A percentile compares a stretch with the other conserved stretches of the same genome.
These are phyloP conservation scores for Priocnemis perturbator DNA, from an alignment of 2,888 invertebrate genomes.

Conservation along the genomic window DNA sequence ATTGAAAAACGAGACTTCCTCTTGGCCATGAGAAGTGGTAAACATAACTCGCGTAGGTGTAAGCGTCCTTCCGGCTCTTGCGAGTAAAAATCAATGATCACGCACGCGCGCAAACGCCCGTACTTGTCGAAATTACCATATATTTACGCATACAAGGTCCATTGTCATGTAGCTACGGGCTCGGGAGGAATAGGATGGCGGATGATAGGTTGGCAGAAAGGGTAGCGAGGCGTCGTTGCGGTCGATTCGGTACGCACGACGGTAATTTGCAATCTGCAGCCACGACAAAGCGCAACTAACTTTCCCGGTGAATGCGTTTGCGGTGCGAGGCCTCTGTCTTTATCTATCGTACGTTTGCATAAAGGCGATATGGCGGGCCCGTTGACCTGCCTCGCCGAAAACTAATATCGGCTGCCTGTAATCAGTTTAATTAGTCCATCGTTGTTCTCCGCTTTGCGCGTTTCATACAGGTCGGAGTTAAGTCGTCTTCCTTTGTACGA, in stretches of 20 bases:
- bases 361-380: constrained; percentile 47
- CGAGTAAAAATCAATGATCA: background rate
- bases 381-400: constrained; percentile 41
- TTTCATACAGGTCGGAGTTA: background rate
- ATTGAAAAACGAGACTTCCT: too few species aligned
- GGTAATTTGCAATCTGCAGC: constrained; percentile 61
- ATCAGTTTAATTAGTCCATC: constrained; percentile 63
- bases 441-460: constrained; percentile 31
- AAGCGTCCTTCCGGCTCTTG: too few species aligned
- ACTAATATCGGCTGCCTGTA: constrained; percentile 60
- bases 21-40: too few species aligned
- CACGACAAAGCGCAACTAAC: constrained; percentile 57
- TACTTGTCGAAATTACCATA: background rate
- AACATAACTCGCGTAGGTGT: too few species aligned
- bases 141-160: background rate
- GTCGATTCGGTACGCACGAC: constrained; percentile 37
- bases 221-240: constrained; percentile 36
- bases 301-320: constrained; percentile 58
- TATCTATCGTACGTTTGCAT: constrained; percentile 43
- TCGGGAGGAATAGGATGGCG: background rate
- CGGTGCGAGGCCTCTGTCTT: constrained; percentile 16
- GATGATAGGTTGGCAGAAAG: constrained; percentile 11
- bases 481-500: background rate
- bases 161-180: too few species aligned
- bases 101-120: background rate